These are phyloP conservation scores for Meliscaeva auricollis DNA, from an alignment of 2,888 invertebrate species.

Conservation along the genomic window DNA sequence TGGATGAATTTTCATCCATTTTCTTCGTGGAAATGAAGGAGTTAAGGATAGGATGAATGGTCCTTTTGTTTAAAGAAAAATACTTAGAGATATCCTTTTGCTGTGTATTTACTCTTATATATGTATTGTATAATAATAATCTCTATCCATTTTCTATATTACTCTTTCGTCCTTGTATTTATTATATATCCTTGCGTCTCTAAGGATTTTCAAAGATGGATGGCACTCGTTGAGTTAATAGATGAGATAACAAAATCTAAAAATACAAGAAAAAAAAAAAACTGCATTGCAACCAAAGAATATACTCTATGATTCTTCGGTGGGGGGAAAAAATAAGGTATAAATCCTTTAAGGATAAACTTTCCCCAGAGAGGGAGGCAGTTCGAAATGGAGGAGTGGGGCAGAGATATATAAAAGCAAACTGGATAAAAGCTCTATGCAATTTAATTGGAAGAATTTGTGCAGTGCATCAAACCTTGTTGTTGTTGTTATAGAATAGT, in stretches of 20 bases:
- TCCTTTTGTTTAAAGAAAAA: slow-evolving; percentile 45
- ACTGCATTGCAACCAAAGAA: slow-evolving; percentile 28
- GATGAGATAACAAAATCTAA: slow-evolving; percentile 58
- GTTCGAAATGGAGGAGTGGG: neutral
- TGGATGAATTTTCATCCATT: slow-evolving; percentile 33
- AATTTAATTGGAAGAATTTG: slow-evolving; percentile 69
- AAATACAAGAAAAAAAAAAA: slow-evolving; percentile 11
- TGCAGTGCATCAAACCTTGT: slow-evolving; percentile 38
- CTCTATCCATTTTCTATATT: slow-evolving; percentile 17
- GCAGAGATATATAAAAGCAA: neutral
- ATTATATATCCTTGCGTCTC: slow-evolving; percentile 24
- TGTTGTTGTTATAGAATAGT: slow-evolving; percentile 17
- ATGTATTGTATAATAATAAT: slow-evolving; percentile 31
- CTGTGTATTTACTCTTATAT: no score
- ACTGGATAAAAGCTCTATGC: slow-evolving; percentile 33
- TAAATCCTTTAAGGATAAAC: slow-evolving; percentile 69
- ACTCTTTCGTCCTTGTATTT: neutral
- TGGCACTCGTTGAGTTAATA: slow-evolving; percentile 68
- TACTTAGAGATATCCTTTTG: slow-evolving; percentile 23
- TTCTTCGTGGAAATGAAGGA: slow-evolving; percentile 12
- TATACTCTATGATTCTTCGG: slow-evolving; percentile 38
- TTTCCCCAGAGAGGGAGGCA: neutral
- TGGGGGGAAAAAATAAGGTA: slow-evolving; percentile 37
- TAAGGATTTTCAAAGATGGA: slow-evolving; percentile 62
- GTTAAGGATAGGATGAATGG: slow-evolving; percentile 14